phyloP scores from a whole-genome alignment of 2,888 invertebrate genomes.

The Cancer borealis region DNA sequence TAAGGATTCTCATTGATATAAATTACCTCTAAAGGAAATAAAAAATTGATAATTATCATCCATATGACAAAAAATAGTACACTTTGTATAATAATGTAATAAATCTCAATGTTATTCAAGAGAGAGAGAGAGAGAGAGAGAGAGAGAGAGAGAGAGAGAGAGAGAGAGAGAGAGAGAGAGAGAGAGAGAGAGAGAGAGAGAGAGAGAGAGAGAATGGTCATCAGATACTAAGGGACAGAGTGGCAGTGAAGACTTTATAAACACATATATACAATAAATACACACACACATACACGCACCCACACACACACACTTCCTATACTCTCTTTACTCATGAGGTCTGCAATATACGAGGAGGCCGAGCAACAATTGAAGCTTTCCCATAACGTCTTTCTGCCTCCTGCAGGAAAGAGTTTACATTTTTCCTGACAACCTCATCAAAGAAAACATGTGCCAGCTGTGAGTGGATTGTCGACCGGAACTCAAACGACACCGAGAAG shows the following conservation, averaged over 20 bases:
- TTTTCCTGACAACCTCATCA: conserved; percentile 95
- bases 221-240: background rate
- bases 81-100: background rate
- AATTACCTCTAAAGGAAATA: background rate
- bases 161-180: conserved; percentile 44
- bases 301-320: background rate
- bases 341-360: conserved; percentile 59
- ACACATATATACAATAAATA: background rate
- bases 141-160: background rate
- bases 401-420: conserved; percentile 95
- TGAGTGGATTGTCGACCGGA: conserved; percentile 92
- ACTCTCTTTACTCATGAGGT: conserved; percentile 40
- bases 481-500: conserved; percentile 94
- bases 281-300: background rate
- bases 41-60: background rate
- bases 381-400: conserved; percentile 92
- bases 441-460: conserved; percentile 95
- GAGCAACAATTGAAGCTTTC: conserved; percentile 67
- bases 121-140: no score
- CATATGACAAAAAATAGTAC: no score
- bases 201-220: background rate
- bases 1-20: background rate
- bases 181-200: conserved; percentile 43
- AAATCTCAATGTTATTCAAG: background rate
- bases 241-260: background rate